Evolutionary conservation across 1,140 invertebrate genomes (phyloP), one percentile per base, ranked within the genome.

Genomic region (Linepithema humile): DNA sequence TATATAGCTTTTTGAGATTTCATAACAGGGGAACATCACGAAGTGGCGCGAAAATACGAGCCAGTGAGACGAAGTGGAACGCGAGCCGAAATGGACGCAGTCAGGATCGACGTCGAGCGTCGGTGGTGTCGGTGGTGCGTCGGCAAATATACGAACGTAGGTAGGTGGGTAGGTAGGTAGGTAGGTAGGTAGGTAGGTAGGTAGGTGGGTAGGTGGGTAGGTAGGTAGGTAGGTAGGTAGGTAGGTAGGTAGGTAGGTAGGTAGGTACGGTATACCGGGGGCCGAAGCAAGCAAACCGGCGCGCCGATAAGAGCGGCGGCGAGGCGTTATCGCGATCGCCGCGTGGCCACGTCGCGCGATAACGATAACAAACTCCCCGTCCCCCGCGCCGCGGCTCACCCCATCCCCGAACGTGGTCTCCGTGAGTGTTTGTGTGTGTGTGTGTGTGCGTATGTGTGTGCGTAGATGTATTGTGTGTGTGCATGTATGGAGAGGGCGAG

Each of bases 301-400:
- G 89, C 88, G 32, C 70, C 78, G 87, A 88, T 88, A 88, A 94
- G 92, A 92, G 91, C 92, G 91, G 92, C 91, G 93, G 92, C 93
- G 92, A 92, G 91, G 90, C 77, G 89, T 92, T 94, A 94, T 94
- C 93, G 85, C 92, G 93, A 94, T 94, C 93, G 92, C 91, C 91
- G 91, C 92, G 91, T 91, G 93, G 92, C 93, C 93, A 94, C 92
- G 92, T 92, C 92, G 91, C 85, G 89, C 93, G 93, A 94, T 94
- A 94, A 94, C 93, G 93, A 94, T 94, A 94, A 94, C 93, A 94
- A 94, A 94, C 93, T 94, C 91, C 85, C 73, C 84, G 91, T 91
- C 82, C 85, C 83, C 80, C 64, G 78, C 85, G 45, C 77, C 85
- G 35, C 53, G 48, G 20, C 48, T 32, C 62, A 50, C 45, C 74